These are phyloP conservation scores for Cheilosia vernalis DNA, from an alignment of 2,888 invertebrate genomes.

Conservation along the genomic window DNA sequence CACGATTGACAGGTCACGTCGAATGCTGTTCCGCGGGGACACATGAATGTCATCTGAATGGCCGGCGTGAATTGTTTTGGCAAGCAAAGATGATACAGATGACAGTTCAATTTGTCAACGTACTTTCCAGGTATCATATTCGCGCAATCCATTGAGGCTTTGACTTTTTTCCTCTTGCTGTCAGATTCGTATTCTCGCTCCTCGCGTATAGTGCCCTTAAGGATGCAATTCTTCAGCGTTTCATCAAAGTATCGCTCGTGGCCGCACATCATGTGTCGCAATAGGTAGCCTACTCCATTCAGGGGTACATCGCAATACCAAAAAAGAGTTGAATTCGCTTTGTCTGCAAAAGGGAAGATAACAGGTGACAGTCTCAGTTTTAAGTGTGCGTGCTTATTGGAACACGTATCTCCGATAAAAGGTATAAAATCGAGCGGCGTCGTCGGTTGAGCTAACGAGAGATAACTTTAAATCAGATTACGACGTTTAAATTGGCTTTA, in stretches of 20 bases:
- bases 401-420: too few relatives aligned
- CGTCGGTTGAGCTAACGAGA: not conserved
- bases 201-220: conserved; percentile 61
- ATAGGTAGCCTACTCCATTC: conserved; percentile 63
- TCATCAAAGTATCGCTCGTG: conserved; percentile 68
- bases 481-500: not conserved
- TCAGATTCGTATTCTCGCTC: conserved; percentile 5
- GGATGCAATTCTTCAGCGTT: conserved; percentile 64
- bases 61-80: conserved; percentile 61
- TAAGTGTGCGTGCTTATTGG: too few relatives aligned
- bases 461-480: not conserved
- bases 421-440: too few relatives aligned
- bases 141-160: conserved; percentile 43
- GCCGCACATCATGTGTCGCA: conserved; percentile 76
- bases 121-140: conserved; percentile 68
- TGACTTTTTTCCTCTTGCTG: not conserved
- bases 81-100: conserved; percentile 73
- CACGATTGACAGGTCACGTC: conserved; percentile 57
- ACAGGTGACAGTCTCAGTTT: not conserved
- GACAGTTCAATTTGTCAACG: conserved; percentile 67
- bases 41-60: conserved; percentile 67
- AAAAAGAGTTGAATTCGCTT: conserved; percentile 62
- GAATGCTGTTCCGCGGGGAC: conserved; percentile 69
- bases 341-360: conserved; percentile 56
- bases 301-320: conserved; percentile 76